Conservation (phyloP, 2,797 vertebrate species). For the Crax fasciolata region DNA sequence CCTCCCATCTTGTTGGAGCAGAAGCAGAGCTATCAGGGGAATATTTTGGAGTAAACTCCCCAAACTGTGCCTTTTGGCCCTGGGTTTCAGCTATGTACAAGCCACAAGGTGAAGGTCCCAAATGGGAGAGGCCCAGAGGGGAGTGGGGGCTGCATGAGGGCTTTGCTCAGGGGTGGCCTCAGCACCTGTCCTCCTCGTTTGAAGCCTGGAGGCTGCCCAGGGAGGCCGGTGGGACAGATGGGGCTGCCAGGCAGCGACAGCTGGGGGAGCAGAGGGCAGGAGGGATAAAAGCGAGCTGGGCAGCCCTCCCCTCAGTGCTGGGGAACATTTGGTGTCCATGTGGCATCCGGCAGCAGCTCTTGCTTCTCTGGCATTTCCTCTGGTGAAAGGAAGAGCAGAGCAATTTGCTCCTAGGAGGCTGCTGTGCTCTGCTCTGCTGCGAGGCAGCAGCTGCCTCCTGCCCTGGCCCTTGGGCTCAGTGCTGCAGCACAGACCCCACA, state of each 20-base stretch:
- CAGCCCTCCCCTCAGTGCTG: neutral
- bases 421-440: neutral
- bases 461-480: neutral
- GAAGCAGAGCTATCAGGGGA: neutral
- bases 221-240: neutral
- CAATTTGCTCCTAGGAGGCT: constrained; percentile 57
- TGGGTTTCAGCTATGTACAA: neutral
- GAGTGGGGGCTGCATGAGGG: neutral
- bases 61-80: neutral
- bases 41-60: neutral
- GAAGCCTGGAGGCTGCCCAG: constrained; percentile 28
- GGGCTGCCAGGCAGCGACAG: neutral
- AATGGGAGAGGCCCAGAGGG: neutral
- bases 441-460: constrained; percentile 14
- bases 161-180: constrained; percentile 29
- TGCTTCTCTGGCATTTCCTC: constrained; percentile 74
- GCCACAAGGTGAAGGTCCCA: rapidly evolving
- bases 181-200: constrained; percentile 2
- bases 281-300: constrained; percentile 13
- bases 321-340: constrained; percentile 78
- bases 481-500: neutral
- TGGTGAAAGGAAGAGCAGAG: constrained; percentile 76
- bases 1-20: neutral
- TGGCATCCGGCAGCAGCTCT: constrained; percentile 70
- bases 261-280: constrained; percentile 37